Conservation (phyloP, 2,113 vertebrate species). For the pig (Sus scrofa) region T2T-Sscrofa CM000819.6:81762501-81763000, state of each 20-base stretch:
- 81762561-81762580: neutral
- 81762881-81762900: neutral
- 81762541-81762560: conserved; percentile 19
- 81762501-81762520: neutral
- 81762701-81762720: neutral
- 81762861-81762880: no score
- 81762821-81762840: neutral
- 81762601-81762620: neutral
- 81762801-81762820: neutral
- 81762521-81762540: neutral
- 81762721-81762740: conserved; percentile 1
- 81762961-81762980: no score
- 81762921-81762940: neutral
- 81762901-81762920: neutral
- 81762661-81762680: conserved; percentile 32
- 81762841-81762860: no score
- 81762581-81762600: neutral
- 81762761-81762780: neutral
- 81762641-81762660: neutral
- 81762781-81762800: neutral
- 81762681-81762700: neutral
- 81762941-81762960: no score
- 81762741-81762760: conserved; percentile 40
- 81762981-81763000: no score
- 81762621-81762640: neutral